Percentiles rank a stretch among this genome's conserved stretches.
Evolutionary conservation across 2,797 vertebrate genomes (phyloP).

Genomic region (Pteronotus mesoamericanus): DNA sequence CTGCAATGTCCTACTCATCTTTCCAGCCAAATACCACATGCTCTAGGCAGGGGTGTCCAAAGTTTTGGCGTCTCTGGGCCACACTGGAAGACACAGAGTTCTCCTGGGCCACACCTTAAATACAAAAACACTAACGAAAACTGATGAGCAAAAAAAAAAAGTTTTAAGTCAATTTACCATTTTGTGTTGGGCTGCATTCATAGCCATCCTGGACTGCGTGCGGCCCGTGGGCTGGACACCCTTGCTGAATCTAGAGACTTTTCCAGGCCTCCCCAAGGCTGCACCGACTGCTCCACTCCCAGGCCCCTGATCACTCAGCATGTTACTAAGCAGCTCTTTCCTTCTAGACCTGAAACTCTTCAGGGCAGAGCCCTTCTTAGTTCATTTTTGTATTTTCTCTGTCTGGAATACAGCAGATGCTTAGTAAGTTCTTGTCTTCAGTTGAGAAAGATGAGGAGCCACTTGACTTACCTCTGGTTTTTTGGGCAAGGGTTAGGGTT

Average conservation of each 20-base stretch:
- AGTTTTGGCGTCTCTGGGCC: too few species aligned
- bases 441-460: background rate
- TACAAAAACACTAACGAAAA: too few species aligned
- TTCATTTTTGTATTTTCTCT: background rate
- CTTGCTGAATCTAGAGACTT: too few species aligned
- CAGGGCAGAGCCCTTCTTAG: background rate
- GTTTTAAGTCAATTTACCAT: too few species aligned
- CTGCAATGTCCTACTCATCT: background rate
- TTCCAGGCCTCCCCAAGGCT: background rate
- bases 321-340: background rate
- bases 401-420: background rate
- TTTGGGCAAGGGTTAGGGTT: constrained; percentile 88
- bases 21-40: background rate
- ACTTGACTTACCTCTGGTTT: constrained; percentile 89
- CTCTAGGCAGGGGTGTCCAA: too few species aligned
- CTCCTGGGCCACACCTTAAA: too few species aligned
- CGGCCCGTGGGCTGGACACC: too few species aligned
- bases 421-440: background rate
- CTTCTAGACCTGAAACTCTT: background rate
- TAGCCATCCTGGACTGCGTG: too few species aligned
- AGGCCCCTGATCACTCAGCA: background rate
- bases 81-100: too few species aligned
- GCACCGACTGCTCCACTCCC: background rate
- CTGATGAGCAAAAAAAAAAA: too few species aligned
- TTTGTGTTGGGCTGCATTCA: too few species aligned